Base-by-base conservation (phyloP, 2,113 vertebrate species). In the Myrmecobius fasciatus region DNA sequence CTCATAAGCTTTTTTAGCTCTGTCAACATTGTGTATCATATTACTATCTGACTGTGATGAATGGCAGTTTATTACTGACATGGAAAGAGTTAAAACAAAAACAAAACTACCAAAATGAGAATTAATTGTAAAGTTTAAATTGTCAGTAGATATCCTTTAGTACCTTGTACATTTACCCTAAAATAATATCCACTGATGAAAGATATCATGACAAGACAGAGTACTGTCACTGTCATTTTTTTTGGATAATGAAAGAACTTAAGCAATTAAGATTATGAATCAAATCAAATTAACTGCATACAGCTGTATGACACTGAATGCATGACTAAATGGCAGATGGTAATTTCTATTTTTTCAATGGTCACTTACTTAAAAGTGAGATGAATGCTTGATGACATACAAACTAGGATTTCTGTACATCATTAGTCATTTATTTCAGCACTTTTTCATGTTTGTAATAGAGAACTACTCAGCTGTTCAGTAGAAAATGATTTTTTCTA, bases 271-370 rank as follows among this genome's bases (percentile, higher is more conserved):
- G 93, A 95, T 53, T 67, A 94, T 94, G 95, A 98, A 89, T 96
- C 97, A 98, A 98, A 94, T 97, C 93, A 97, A 98, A 98, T 98
- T 97, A 98, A 96, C 90, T 97, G 93, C 92, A 91, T 94, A 92
- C 60, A n/a, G 95, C 91, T 97, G 93, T 96, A 94, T 97, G 96
- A 96, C 97, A 90, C 6, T 9, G 93, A 97, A 97, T 95, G 92
- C 90, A 25, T 96, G 96, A 97, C 94, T 91, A 97, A 95, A 97
- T 92, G 98, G 96, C 96, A 98, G 97, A 98, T 95, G 97, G 93
- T 54, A 98, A 97, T 92, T 96, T 96, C 96, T 91, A 98, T 97
- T 97, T 96, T 97, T 98, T 98, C 96, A 95, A 92, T 97, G 91
- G 97, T 98, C 46, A 26, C 92, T 98, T 97, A 97, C 97, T 98